A percentile compares a stretch with the other conserved stretches of the same genome.
Conservation (phyloP, 2,888 invertebrate genomes). For the Hypomecis punctinalis region DNA sequence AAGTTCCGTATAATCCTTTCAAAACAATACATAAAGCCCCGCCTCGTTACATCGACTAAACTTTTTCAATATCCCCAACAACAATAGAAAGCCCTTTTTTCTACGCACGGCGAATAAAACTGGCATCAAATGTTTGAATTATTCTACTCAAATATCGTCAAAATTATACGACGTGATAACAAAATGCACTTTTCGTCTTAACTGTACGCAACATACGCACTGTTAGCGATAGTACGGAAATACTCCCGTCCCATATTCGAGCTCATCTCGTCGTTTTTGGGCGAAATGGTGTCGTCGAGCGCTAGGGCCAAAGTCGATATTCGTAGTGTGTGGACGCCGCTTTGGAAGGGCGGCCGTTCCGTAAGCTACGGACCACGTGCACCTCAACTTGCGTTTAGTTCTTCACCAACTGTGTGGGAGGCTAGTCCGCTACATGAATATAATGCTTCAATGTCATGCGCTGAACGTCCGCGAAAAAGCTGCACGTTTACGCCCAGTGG, state of each 20-base stretch:
- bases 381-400: slow-evolving; percentile 82
- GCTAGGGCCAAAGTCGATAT: slow-evolving; percentile 76
- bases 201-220: slow-evolving; percentile 67
- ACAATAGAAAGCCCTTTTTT: slow-evolving; percentile 70
- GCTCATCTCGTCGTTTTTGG: slow-evolving; percentile 71
- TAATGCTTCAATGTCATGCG: slow-evolving; percentile 79
- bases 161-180: slow-evolving; percentile 53
- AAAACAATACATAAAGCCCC: slow-evolving; percentile 69
- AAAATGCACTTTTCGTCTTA: slow-evolving; percentile 75
- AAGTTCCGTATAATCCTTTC: slow-evolving; percentile 68
- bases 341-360: slow-evolving; percentile 81
- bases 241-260: slow-evolving; percentile 80
- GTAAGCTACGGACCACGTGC: slow-evolving; percentile 83
- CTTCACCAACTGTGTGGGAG: slow-evolving; percentile 84
- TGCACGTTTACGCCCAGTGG: slow-evolving; percentile 63
- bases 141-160: slow-evolving; percentile 54
- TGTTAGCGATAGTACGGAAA: slow-evolving; percentile 75
- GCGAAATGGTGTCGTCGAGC: slow-evolving; percentile 70
- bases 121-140: slow-evolving; percentile 63
- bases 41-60: slow-evolving; percentile 61
- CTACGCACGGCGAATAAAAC: slow-evolving; percentile 60
- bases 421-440: slow-evolving; percentile 82
- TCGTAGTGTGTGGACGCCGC: slow-evolving; percentile 68
- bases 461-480: slow-evolving; percentile 72
- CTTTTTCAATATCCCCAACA: slow-evolving; percentile 76